phyloP scores from a whole-genome alignment of 2,888 invertebrate species.

The Acronicta alni region DNA sequence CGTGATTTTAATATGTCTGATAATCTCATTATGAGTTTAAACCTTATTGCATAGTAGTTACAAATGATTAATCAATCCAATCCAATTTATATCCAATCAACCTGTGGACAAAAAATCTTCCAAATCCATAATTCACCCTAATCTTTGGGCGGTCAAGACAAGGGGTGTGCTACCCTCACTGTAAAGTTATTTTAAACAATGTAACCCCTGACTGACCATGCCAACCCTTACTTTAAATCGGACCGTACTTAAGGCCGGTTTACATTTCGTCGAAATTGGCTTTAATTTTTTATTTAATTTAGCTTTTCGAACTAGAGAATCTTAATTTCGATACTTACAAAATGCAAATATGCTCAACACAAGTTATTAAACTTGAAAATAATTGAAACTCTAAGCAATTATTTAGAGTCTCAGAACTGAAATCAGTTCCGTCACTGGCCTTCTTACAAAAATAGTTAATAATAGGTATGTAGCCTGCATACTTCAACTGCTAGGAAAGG shows the following conservation, averaged over 20 bases:
- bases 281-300: background rate
- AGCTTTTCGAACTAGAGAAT: too few species aligned
- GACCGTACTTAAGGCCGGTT: conserved; percentile 65
- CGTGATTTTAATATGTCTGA: too few species aligned
- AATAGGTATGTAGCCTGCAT: too few species aligned
- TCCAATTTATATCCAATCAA: background rate
- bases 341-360: too few species aligned
- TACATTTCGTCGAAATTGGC: conserved; percentile 28
- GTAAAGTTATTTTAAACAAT: conserved; percentile 84
- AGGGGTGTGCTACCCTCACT: conserved; percentile 73
- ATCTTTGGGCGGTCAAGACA: conserved; percentile 61
- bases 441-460: conserved; percentile 1
- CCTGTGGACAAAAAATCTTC: conserved; percentile 24
- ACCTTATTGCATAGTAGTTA: too few species aligned
- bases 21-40: too few species aligned
- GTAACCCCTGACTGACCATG: conserved; percentile 75
- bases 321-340: too few species aligned
- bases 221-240: conserved; percentile 80
- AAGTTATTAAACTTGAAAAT: too few species aligned
- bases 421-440: background rate
- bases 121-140: conserved; percentile 51
- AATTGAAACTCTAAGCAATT: too few species aligned
- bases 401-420: too few species aligned
- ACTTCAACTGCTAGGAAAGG: too few species aligned
- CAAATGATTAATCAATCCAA: too few species aligned